Base-by-base conservation (phyloP, 1,140 invertebrate species). In the Halictus rubicundus region DNA sequence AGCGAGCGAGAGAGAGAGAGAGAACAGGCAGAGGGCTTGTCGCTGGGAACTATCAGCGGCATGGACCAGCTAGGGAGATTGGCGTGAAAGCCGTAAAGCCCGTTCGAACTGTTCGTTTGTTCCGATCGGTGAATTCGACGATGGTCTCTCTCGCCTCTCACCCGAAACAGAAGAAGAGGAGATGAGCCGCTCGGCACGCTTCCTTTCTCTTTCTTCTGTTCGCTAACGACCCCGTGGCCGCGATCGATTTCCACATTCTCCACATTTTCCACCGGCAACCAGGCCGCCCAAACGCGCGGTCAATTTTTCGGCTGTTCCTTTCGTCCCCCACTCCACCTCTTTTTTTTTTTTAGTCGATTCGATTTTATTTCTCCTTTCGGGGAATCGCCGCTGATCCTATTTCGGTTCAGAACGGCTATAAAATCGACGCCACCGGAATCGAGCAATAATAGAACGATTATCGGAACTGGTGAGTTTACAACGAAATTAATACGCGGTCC, bases 81-180 rank as follows among this genome's bases (percentile, higher is more conserved):
- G 81, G 68, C 81, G 81, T 70, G 75, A 61, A 77, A 77, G 39
- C 76, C 60, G 82, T 84, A 78, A 83, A 83, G 65, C 76, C 60
- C 59, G 60, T 65, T 63, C 71, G 32, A 63, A 80, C 72, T 80
- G 81, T 83, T 46, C 70, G 81, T 79, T 83, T 80, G 83, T 80
- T 75, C 37, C 66, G 70, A 84, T 84, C 70, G 49, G 59, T 32
- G 66, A 77, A 79, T 84, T 73, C 65, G 70, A 73, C 65, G 70
- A 73, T 63, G 52, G 69, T 70, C 79, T 82, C 72, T 19, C 49
- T 16, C 19, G 16, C 10, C 0, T 46, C 14, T 14, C 42, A 2
- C 77, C 54, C 52, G 3, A n/a, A 61, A 32, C 32, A 32, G 37
- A 16, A 23, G 19, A 2, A 37, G 49, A 60, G 64, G 32, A 14